A percentile compares a stretch with the other conserved stretches of the same genome.
phyloP scores from a whole-genome alignment of 2,888 invertebrate species.

The Altica lythri region DNA sequence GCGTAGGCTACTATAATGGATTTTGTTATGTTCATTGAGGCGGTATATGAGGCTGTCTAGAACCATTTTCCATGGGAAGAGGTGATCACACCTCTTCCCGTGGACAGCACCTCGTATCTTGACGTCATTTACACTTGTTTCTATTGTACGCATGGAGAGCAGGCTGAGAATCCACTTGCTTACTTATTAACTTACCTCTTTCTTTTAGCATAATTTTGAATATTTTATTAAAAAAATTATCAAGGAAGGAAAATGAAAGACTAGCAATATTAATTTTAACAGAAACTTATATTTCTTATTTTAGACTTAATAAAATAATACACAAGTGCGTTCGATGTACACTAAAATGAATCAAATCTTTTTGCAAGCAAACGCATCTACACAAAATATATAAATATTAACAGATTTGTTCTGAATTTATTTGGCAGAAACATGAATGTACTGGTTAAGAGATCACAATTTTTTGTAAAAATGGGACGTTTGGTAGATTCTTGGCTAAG shows the following conservation, averaged over 20 bases:
- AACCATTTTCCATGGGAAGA: no score
- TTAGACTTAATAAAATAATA: slow-evolving; percentile 49
- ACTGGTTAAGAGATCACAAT: slow-evolving; percentile 49
- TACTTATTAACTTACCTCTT: no score
- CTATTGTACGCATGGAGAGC: no score
- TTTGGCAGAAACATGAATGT: slow-evolving; percentile 49
- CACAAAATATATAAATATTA: slow-evolving; percentile 54
- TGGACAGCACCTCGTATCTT: no score
- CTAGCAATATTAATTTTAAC: slow-evolving; percentile 44
- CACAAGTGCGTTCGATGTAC: slow-evolving; percentile 57
- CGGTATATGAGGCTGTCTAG: no score
- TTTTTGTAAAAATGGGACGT: slow-evolving; percentile 47
- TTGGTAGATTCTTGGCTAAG: slow-evolving; percentile 39
- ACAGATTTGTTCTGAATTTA: slow-evolving; percentile 42
- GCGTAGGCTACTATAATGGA: no score
- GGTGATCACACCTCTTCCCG: no score
- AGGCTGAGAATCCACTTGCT: no score
- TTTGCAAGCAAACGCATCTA: slow-evolving; percentile 57
- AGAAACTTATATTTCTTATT: slow-evolving; percentile 52
- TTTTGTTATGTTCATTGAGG: no score
- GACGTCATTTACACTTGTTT: no score
- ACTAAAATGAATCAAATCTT: slow-evolving; percentile 55
- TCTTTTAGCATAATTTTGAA: background rate
- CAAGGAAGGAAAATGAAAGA: slow-evolving; percentile 21
- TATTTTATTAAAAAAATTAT: background rate